Percentiles rank a stretch among this genome's conserved stretches.
phyloP scores from a whole-genome alignment of 2,113 vertebrate species.

The Sus scrofa region T2T-Sscrofa CM000830.6:123447001-123447500 shows the following conservation, averaged over 20 bases:
- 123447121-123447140: not conserved
- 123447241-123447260: not conserved
- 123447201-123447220: not conserved
- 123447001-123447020: conserved; percentile 1
- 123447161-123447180: not conserved
- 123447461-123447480: not conserved
- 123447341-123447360: not conserved
- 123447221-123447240: not conserved
- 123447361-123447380: not conserved
- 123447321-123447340: not conserved
- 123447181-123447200: not conserved
- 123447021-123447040: not conserved
- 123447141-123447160: not conserved
- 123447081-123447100: not conserved
- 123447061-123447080: not conserved
- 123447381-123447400: not conserved
- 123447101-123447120: not conserved
- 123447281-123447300: not conserved
- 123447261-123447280: not conserved
- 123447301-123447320: not conserved
- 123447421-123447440: not conserved
- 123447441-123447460: not conserved
- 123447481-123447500: not conserved
- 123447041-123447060: conserved; percentile 3
- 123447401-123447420: not conserved